Percentiles rank a stretch among this genome's conserved stretches.
These are phyloP conservation scores for Himalopsyche japonica DNA, from an alignment of 2,888 invertebrate species.

Conservation along the genomic window DNA sequence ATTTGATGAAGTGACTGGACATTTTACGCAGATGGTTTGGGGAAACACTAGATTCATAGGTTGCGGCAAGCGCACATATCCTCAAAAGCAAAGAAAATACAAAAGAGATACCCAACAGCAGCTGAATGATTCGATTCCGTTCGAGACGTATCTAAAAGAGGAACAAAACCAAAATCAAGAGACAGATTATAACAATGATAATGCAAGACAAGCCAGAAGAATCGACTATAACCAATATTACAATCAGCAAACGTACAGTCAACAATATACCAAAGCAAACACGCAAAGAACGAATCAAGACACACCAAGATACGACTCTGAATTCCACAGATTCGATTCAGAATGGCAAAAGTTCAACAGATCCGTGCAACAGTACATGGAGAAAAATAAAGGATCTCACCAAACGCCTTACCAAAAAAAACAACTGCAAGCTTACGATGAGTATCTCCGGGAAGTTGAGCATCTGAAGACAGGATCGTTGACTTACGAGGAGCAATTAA, in stretches of 20 bases:
- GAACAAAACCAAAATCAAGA: slow-evolving; percentile 4
- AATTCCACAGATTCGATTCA: not conserved
- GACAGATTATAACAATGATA: not conserved
- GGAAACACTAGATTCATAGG: slow-evolving; percentile 36
- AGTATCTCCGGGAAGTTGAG: slow-evolving; percentile 22
- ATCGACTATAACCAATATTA: slow-evolving; percentile 16
- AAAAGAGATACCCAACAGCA: slow-evolving; percentile 17
- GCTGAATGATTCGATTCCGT: not conserved
- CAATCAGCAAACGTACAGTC: not conserved
- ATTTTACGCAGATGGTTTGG: slow-evolving; percentile 36
- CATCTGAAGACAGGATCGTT: slow-evolving; percentile 7
- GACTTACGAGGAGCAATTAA: slow-evolving; percentile 12
- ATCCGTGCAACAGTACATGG: slow-evolving; percentile 20
- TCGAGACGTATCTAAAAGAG: not conserved
- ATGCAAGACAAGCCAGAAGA: slow-evolving; percentile 23
- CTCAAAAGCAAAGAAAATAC: slow-evolving; percentile 28
- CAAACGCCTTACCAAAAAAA: slow-evolving; percentile 17
- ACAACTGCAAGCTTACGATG: slow-evolving; percentile 24
- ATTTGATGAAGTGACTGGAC: slow-evolving; percentile 34
- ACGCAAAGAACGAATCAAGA: not conserved
- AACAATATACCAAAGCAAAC: not conserved
- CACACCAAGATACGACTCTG: not conserved
- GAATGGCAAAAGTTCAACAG: slow-evolving; percentile 21
- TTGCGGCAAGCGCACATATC: slow-evolving; percentile 36
- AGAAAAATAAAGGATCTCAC: slow-evolving; percentile 10